Conservation (phyloP, 2,113 vertebrate species). For the Carassius gibelio region DNA sequence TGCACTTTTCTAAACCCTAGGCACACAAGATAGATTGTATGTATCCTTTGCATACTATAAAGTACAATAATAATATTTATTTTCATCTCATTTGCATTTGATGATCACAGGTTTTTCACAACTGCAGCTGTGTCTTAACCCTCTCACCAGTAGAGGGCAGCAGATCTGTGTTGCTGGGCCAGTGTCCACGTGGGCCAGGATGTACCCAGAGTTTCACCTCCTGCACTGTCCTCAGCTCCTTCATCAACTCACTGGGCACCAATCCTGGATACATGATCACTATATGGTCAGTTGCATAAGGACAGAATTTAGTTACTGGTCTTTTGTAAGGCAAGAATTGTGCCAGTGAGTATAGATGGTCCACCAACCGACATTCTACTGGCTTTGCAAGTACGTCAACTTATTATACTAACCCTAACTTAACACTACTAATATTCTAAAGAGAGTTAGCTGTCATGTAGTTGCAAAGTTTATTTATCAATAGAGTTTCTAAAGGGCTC, state of each 20-base stretch:
- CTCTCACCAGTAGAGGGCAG: constrained; percentile 71
- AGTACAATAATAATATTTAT: not conserved
- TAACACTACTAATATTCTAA: no score
- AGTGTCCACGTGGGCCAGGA: constrained; percentile 76
- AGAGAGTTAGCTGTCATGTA: no score
- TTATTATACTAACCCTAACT: no score
- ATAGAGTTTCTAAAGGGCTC: no score
- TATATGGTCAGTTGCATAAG: constrained; percentile 76
- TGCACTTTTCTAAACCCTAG: not conserved
- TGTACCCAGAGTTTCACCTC: constrained; percentile 82
- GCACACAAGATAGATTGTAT: not conserved
- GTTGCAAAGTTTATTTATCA: no score
- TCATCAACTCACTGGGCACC: constrained; percentile 74
- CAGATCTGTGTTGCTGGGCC: constrained; percentile 78
- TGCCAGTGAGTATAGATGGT: not conserved
- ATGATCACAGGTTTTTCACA: constrained; percentile 81
- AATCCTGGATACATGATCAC: constrained; percentile 77
- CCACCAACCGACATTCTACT: no score
- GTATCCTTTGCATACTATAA: not conserved
- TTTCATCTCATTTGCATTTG: not conserved
- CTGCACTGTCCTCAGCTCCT: constrained; percentile 76
- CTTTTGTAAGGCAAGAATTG: not conserved
- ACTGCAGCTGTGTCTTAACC: constrained; percentile 84
- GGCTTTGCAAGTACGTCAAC: no score
- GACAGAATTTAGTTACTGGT: not conserved